Conservation (phyloP, 2,888 invertebrate genomes). For the Tachina lurida region DNA sequence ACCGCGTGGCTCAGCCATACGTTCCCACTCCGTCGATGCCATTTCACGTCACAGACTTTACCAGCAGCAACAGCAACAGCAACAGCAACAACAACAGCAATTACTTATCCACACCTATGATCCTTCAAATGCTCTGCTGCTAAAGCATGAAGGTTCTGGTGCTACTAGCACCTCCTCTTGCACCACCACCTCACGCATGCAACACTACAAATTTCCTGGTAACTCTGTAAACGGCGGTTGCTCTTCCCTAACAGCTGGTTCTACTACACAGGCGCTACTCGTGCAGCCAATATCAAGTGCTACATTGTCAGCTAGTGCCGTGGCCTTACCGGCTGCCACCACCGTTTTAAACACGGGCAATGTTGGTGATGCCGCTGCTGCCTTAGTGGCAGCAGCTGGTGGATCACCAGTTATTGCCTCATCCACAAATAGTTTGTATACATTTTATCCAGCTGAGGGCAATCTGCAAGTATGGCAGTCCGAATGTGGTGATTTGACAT, state of each 20-base stretch:
- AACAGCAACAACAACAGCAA: constrained; percentile 42
- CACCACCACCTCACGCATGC: constrained; percentile 76
- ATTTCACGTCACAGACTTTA: constrained; percentile 78
- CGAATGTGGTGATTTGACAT: constrained; percentile 82
- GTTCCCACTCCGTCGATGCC: constrained; percentile 83
- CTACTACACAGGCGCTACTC: constrained; percentile 78
- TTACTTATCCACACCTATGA: constrained; percentile 74
- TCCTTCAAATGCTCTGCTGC: constrained; percentile 79
- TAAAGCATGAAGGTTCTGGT: constrained; percentile 80
- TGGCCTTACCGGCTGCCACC: constrained; percentile 68
- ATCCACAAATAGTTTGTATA: constrained; percentile 82
- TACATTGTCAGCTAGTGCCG: constrained; percentile 76
- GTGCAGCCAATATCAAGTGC: constrained; percentile 81
- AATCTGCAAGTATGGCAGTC: constrained; percentile 83
- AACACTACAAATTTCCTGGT: constrained; percentile 78
- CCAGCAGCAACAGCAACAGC: constrained; percentile 53
- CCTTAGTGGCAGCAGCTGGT: constrained; percentile 76
- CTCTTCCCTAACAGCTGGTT: constrained; percentile 67
- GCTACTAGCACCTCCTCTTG: constrained; percentile 72
- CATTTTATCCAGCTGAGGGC: constrained; percentile 83
- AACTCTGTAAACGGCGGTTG: constrained; percentile 34
- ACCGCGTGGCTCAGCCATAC: constrained; percentile 75
- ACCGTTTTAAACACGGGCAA: constrained; percentile 74
- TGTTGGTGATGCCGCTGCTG: constrained; percentile 76
- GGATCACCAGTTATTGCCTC: constrained; percentile 81